Percentiles rank a stretch among this genome's conserved stretches.
phyloP scores from a whole-genome alignment of 2,113 vertebrate genomes.

The Salvelinus fontinalis region DNA sequence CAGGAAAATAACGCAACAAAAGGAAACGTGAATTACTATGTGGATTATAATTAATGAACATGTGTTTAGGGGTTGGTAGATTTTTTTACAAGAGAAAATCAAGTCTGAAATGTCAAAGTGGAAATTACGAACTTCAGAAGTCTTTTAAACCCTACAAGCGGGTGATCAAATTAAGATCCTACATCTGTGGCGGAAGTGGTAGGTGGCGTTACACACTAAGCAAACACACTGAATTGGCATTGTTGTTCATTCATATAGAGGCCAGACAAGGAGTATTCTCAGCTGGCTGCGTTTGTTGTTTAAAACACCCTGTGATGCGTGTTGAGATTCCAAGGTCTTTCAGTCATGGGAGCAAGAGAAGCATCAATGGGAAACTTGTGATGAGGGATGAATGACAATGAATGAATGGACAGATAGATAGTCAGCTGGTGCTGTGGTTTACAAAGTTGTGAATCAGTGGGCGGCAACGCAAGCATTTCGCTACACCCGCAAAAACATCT shows the following conservation, averaged over 20 bases:
- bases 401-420: constrained; percentile 66
- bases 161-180: too few relatives aligned
- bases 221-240: constrained; percentile 45
- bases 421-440: constrained; percentile 67
- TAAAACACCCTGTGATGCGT: constrained; percentile 57
- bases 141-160: too few relatives aligned
- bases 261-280: constrained; percentile 53
- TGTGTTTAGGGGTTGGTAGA: too few relatives aligned
- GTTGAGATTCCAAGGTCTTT: constrained; percentile 71
- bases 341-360: constrained; percentile 66
- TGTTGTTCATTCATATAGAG: constrained; percentile 69
- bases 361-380: constrained; percentile 68
- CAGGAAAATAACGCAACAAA: too few relatives aligned
- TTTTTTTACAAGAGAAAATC: too few relatives aligned
- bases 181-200: constrained; percentile 25
- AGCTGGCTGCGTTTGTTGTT: constrained; percentile 74
- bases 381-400: constrained; percentile 66
- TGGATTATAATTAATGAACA: too few relatives aligned
- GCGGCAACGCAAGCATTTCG: background rate
- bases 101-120: too few relatives aligned
- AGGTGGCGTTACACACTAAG: background rate
- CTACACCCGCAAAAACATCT: too few relatives aligned
- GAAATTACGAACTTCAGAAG: too few relatives aligned
- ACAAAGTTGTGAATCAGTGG: background rate
- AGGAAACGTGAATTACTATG: too few relatives aligned